Percentiles rank a stretch among this genome's conserved stretches.
phyloP scores from a whole-genome alignment of 2,888 invertebrate species.

The Aricia artaxerxes region DNA sequence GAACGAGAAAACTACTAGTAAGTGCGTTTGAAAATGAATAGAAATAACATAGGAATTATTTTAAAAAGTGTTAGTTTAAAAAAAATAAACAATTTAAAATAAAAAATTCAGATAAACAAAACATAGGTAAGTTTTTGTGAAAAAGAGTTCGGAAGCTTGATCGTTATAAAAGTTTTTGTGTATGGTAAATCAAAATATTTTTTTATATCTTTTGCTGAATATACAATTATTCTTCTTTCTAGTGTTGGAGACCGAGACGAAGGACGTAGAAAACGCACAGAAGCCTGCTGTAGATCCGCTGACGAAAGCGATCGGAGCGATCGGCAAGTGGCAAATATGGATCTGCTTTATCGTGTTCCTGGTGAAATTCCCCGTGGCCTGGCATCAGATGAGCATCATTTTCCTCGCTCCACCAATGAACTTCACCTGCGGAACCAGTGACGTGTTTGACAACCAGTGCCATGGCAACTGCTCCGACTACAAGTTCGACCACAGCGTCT shows the following conservation, averaged over 20 bases:
- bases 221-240: slow-evolving; percentile 46
- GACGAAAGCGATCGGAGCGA: slow-evolving; percentile 84
- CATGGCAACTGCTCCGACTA: slow-evolving; percentile 77
- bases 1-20: not conserved
- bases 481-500: slow-evolving; percentile 83
- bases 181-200: not conserved
- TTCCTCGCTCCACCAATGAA: slow-evolving; percentile 86
- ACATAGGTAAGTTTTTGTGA: not conserved
- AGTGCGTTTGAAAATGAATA: not conserved
- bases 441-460: slow-evolving; percentile 74
- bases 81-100: not conserved
- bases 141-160: not conserved
- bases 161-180: not conserved
- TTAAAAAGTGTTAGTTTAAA: not conserved
- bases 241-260: slow-evolving; percentile 68
- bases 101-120: no score
- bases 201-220: not conserved
- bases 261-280: slow-evolving; percentile 53
- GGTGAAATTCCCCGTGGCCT: slow-evolving; percentile 89
- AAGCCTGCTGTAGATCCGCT: slow-evolving; percentile 80
- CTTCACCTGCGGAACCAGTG: slow-evolving; percentile 71
- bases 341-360: slow-evolving; percentile 85
- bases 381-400: slow-evolving; percentile 89
- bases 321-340: slow-evolving; percentile 88
- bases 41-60: not conserved